Evolutionary conservation across 2,113 vertebrate species (phyloP), one percentile per base, ranked within the genome.

Genomic region (Cebidichthys violaceus): DNA sequence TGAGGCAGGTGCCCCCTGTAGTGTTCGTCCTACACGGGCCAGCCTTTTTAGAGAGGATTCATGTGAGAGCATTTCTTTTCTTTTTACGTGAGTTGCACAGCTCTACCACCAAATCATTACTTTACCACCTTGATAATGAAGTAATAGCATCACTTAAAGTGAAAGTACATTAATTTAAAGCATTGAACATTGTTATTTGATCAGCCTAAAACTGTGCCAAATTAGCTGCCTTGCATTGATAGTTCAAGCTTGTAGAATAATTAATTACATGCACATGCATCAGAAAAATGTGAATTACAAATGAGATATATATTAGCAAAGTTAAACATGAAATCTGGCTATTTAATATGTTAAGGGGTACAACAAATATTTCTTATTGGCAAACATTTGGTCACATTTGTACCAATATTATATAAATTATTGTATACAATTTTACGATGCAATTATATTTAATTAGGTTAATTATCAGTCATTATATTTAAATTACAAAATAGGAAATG

Each of bases 381-480:
- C 10, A 78, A 69, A 59, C 0, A 4, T 67, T 37, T 77, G n/a
- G 43, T 65, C 50, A 45, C 24, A 18, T 80, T 55, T 72, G 4
- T n/a, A 79, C 24, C 41, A n/a, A 39, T 79, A 74, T 77, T 57
- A 59, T 74, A 77, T 71, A 39, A 20, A 68, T 75, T 24, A 54
- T 57, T 27, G 24, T 62, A 9, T 62, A 61, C 71, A 77, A 83
- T 77, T 72, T 33, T 6, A 59, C 78, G 3, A 75, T 66, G 76
- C n/a, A 79, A 80, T 90, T 84, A 87, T 43, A 80, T 81, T 66
- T 76, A 62, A 87, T 39, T 64, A 33, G 22, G 10, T 68, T 43
- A 41, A 80, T 83, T 82, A 70, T 82, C n/a, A 47, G 24, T 84
- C 43, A 89, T 87, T 87, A 83, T 73, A 77, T 81, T 31, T 9